A percentile compares a stretch with the other conserved stretches of the same genome.
These are phyloP conservation scores for Minunthozetes semirufus DNA, from an alignment of 2,888 invertebrate genomes.

Conservation along the genomic window DNA sequence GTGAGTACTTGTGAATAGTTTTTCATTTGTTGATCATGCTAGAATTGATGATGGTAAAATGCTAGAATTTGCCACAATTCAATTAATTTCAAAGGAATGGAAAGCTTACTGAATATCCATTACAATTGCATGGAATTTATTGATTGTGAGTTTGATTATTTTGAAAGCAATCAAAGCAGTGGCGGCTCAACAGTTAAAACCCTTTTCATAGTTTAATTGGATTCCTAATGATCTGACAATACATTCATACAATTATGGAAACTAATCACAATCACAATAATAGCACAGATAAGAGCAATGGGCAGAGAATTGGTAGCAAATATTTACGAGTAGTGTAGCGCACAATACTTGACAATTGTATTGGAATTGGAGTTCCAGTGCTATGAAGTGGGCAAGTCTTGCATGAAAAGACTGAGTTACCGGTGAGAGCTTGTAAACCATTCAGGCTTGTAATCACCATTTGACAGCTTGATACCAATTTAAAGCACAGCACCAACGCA, in stretches of 20 bases:
- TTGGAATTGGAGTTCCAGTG: background rate
- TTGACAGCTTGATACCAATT: constrained; percentile 27
- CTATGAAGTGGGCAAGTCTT: constrained; percentile 13
- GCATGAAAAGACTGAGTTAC: constrained; percentile 23
- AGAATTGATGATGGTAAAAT: no score
- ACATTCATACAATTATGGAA: constrained; percentile 17
- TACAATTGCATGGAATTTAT: background rate
- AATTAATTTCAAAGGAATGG: background rate
- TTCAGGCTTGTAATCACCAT: constrained; percentile 29
- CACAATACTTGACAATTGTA: constrained; percentile 15
- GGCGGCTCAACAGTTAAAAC: constrained; percentile 11
- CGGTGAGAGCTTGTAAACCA: constrained; percentile 28
- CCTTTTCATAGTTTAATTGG: constrained; percentile 26
- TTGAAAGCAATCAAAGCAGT: background rate
- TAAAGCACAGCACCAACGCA: background rate
- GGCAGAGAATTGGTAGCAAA: constrained; percentile 4
- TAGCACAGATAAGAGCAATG: constrained; percentile 2
- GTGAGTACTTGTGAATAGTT: no score
- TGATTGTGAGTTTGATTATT: background rate
- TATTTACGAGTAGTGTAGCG: constrained; percentile 4
- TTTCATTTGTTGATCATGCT: no score
- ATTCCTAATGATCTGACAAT: constrained; percentile 25
- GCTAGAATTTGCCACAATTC: background rate
- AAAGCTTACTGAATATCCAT: background rate
- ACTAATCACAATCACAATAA: constrained; percentile 17